Evolutionary conservation across 2,797 vertebrate genomes (phyloP).

Genomic region (Hyperoplus lanceolatus): DNA sequence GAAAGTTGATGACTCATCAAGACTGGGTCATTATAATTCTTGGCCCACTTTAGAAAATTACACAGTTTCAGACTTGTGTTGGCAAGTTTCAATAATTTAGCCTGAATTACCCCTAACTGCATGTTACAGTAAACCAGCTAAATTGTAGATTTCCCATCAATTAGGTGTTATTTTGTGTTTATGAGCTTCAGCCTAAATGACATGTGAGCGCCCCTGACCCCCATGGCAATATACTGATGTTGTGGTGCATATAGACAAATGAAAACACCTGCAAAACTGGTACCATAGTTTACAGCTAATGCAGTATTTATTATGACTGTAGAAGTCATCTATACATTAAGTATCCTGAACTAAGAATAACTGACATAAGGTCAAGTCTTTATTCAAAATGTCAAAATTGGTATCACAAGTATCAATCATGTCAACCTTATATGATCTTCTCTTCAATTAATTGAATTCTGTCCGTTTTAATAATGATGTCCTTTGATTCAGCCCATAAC

Average conservation of each 20-base stretch:
- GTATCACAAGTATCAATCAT: too few relatives aligned
- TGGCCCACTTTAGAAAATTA: constrained; percentile 45
- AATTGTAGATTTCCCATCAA: constrained; percentile 28
- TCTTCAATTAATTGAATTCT: too few relatives aligned
- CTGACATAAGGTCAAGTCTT: neutral
- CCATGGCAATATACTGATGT: neutral
- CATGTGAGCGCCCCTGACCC: neutral
- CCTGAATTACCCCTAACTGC: constrained; percentile 37
- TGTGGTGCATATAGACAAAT: neutral
- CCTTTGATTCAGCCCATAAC: neutral
- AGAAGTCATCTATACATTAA: neutral
- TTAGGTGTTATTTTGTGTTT: constrained; percentile 25
- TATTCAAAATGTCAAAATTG: neutral
- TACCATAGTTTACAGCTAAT: neutral
- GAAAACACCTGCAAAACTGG: neutral
- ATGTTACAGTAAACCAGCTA: constrained; percentile 32
- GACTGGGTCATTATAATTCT: constrained; percentile 52
- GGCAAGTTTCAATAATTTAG: constrained; percentile 63
- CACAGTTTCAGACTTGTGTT: constrained; percentile 70
- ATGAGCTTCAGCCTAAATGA: constrained; percentile 12
- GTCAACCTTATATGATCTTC: too few relatives aligned
- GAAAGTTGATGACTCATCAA: constrained; percentile 47
- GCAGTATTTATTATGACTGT: neutral
- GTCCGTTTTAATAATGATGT: too few relatives aligned
- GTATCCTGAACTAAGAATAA: neutral